Percentiles rank a stretch among this genome's conserved stretches.
These are phyloP conservation scores for Osmerus mordax DNA, from an alignment of 2,113 vertebrate genomes.

Conservation along the genomic window DNA sequence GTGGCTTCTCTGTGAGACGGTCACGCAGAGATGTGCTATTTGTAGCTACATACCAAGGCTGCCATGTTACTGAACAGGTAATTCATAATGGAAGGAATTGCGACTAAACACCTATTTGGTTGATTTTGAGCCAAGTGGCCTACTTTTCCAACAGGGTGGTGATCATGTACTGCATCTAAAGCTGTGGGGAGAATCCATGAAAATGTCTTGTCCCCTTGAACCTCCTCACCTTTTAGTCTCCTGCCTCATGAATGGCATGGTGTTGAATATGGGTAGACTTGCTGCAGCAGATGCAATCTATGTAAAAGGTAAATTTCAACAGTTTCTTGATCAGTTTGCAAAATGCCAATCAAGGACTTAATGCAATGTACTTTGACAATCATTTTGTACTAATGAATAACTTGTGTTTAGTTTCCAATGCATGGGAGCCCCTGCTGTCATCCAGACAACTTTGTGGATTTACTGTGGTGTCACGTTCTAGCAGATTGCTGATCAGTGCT, in stretches of 20 bases:
- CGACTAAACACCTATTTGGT: too few relatives aligned
- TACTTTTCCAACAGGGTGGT: slow-evolving; percentile 21
- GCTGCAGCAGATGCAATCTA: slow-evolving; percentile 10
- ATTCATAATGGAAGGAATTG: not conserved
- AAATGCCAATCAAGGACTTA: too few relatives aligned
- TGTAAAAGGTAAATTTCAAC: slow-evolving; percentile 35
- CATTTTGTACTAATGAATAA: not conserved
- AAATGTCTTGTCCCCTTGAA: too few relatives aligned
- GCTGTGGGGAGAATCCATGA: too few relatives aligned
- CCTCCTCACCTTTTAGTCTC: too few relatives aligned
- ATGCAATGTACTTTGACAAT: too few relatives aligned
- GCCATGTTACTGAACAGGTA: slow-evolving; percentile 22
- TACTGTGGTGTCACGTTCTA: slow-evolving; percentile 11
- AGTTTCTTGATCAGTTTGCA: not conserved
- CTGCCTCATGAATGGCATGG: too few relatives aligned
- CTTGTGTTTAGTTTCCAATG: slow-evolving; percentile 36
- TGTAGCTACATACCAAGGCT: too few relatives aligned
- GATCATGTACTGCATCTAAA: slow-evolving; percentile 35
- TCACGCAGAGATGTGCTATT: too few relatives aligned
- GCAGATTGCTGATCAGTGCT: slow-evolving; percentile 33
- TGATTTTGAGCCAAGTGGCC: too few relatives aligned
- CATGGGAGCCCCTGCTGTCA: slow-evolving; percentile 29
- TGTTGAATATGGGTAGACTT: slow-evolving; percentile 2
- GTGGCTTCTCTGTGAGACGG: too few relatives aligned
- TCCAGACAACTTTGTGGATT: slow-evolving; percentile 25